phyloP scores from a whole-genome alignment of 2,797 vertebrate genomes.

The Propithecus perrieri region DNA sequence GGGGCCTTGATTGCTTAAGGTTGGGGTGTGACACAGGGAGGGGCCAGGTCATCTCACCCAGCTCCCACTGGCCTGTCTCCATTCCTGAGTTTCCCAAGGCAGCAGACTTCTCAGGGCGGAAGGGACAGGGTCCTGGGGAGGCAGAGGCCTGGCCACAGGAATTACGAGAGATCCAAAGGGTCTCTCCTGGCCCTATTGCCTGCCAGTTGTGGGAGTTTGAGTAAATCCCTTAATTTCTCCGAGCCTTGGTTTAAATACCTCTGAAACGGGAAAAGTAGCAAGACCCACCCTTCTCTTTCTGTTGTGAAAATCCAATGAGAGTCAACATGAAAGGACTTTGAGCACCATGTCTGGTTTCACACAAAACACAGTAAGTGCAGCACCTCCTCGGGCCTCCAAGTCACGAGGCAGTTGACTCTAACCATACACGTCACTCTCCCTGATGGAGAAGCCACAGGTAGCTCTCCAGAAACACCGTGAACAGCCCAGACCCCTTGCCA shows the following conservation, averaged over 20 bases:
- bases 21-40: constrained; percentile 26
- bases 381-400: not conserved
- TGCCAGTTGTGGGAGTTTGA: not conserved
- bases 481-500: not conserved
- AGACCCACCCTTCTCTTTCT: not conserved
- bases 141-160: not conserved
- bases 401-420: not conserved
- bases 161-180: not conserved
- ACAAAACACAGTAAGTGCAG: not conserved
- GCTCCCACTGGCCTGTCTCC: not conserved
- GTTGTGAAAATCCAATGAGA: not conserved
- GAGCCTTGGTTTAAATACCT: not conserved
- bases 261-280: not conserved
- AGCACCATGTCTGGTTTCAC: not conserved
- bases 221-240: not conserved
- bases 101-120: not conserved
- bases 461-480: not conserved
- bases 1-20: constrained; percentile 19
- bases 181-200: not conserved
- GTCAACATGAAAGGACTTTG: not conserved
- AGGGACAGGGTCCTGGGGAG: not conserved
- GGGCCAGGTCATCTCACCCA: not conserved
- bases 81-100: constrained; percentile 57
- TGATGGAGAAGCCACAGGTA: not conserved
- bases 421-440: not conserved